phyloP scores from a whole-genome alignment of 2,113 vertebrate genomes.

The Trichechus manatus region DNA sequence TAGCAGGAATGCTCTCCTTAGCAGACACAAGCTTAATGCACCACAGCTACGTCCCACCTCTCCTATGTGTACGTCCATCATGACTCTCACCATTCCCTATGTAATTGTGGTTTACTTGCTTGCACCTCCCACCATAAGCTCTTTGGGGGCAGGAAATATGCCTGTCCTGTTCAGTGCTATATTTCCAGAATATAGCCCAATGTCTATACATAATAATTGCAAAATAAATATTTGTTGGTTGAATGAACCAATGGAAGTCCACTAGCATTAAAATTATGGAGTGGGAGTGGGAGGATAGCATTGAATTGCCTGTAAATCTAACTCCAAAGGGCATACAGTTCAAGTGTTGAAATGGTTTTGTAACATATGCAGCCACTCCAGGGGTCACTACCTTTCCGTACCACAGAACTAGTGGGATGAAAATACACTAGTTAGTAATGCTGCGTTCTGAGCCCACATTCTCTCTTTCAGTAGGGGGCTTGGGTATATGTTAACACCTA shows the following conservation, averaged over 20 bases:
- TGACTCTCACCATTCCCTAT: not conserved
- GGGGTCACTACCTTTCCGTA: constrained; percentile 21
- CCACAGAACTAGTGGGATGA: constrained; percentile 2
- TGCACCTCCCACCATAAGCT: not conserved
- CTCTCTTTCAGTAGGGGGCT: constrained; percentile 31
- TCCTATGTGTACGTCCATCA: not conserved
- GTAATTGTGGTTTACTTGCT: not conserved
- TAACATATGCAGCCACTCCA: not conserved
- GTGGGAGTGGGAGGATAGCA: not conserved
- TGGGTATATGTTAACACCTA: constrained; percentile 54
- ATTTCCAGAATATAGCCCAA: constrained; percentile 44
- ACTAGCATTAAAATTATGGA: constrained; percentile 54
- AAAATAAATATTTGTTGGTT: constrained; percentile 34
- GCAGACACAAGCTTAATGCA: not conserved
- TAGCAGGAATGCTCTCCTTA: not conserved
- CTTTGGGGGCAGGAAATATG: not conserved
- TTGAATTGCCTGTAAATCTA: constrained; percentile 30
- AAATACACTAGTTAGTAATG: constrained; percentile 21
- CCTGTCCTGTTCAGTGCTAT: not conserved
- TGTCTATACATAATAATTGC: constrained; percentile 36
- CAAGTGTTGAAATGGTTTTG: not conserved
- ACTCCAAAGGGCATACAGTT: not conserved
- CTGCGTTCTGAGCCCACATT: constrained; percentile 17
- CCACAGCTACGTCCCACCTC: not conserved
- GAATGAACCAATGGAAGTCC: constrained; percentile 26